Evolutionary conservation across 2,113 vertebrate species (phyloP).

Genomic region (Stigmatopora nigra): DNA sequence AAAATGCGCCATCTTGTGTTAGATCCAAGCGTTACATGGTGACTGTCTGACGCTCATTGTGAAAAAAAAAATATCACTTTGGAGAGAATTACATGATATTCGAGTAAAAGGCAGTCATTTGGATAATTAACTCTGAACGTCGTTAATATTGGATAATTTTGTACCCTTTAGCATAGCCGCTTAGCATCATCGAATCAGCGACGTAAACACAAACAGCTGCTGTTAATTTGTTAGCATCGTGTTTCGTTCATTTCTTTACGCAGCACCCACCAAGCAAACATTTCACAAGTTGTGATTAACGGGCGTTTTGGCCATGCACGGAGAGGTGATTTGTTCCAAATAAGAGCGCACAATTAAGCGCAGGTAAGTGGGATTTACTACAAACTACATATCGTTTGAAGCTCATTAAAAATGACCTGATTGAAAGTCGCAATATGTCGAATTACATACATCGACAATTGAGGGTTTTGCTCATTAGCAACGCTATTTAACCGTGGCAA

Average conservation of each 20-base stretch:
- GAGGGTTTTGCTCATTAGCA: neutral
- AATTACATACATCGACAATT: too few species aligned
- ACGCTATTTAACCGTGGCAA: neutral
- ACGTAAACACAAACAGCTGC: slow-evolving; percentile 38
- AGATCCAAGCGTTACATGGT: neutral
- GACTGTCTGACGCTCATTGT: neutral
- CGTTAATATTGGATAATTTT: slow-evolving; percentile 7
- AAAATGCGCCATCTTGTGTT: neutral
- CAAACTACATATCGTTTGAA: slow-evolving; percentile 7
- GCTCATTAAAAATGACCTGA: slow-evolving; percentile 5
- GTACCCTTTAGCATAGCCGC: slow-evolving; percentile 12
- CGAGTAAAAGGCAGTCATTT: too few species aligned
- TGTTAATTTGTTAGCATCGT: slow-evolving; percentile 19
- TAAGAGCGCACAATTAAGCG: slow-evolving; percentile 23
- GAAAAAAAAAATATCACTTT: neutral
- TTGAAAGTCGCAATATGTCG: neutral
- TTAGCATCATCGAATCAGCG: slow-evolving; percentile 25
- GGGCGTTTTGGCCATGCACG: neutral
- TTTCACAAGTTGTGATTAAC: neutral
- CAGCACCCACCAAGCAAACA: neutral
- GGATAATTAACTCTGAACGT: neutral
- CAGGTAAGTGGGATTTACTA: slow-evolving; percentile 21
- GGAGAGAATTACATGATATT: neutral
- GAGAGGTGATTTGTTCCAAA: neutral
- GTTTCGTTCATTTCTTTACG: neutral